Conservation (phyloP, 2,797 vertebrate species). For the Aselliscus stoliczkanus region DNA sequence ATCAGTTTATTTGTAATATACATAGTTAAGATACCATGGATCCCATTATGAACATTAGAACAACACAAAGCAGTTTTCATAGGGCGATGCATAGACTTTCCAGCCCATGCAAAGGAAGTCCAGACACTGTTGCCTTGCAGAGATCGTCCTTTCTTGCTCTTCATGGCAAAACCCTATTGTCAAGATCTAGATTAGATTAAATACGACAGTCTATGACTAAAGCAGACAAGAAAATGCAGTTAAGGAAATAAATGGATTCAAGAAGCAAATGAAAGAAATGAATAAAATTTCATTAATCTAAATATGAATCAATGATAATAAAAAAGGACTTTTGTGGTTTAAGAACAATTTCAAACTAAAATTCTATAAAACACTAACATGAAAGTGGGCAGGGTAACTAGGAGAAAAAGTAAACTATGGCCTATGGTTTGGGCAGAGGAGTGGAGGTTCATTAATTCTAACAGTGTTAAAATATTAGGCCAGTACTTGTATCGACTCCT, state of each 20-base stretch:
- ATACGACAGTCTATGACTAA: not conserved
- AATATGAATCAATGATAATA: not conserved
- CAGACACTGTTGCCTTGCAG: not conserved
- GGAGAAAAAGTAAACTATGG: not conserved
- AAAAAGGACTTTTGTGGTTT: not conserved
- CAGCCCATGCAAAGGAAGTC: not conserved
- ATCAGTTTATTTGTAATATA: not conserved
- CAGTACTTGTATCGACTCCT: not conserved
- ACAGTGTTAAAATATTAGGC: not conserved
- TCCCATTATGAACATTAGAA: not conserved
- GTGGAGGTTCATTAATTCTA: not conserved
- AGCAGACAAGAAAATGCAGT: not conserved
- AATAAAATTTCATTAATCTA: not conserved
- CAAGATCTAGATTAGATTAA: not conserved
- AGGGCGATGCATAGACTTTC: not conserved
- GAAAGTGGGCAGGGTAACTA: not conserved
- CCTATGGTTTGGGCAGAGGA: not conserved
- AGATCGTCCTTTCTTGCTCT: not conserved
- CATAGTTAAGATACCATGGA: not conserved
- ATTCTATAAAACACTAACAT: not conserved
- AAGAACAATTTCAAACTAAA: not conserved
- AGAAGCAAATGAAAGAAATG: not conserved
- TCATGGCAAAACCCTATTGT: not conserved
- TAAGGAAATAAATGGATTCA: not conserved
- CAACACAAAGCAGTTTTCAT: not conserved